Evolutionary conservation across 2,113 vertebrate genomes (phyloP).

Genomic region (Myiozetetes cayanensis): DNA sequence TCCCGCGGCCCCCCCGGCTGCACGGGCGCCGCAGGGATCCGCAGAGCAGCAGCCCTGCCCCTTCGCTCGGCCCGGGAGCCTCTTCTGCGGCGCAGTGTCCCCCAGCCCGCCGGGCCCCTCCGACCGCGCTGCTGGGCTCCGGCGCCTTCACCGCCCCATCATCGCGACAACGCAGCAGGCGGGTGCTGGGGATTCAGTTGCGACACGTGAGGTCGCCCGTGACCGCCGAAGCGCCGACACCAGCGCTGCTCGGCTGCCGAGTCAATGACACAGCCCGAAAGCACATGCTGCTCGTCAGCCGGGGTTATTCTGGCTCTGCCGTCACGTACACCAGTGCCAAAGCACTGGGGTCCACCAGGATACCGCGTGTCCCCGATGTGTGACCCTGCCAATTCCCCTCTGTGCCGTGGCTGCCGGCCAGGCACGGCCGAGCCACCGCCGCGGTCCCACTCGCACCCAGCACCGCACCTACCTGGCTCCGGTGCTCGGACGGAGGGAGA

Average conservation of each 20-base stretch:
- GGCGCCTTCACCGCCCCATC: neutral
- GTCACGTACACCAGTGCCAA: neutral
- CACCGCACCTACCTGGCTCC: constrained; percentile 38
- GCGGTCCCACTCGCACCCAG: neutral
- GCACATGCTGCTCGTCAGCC: accelerated
- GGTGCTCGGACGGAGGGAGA: neutral
- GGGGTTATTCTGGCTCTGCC: neutral
- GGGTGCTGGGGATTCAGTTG: neutral
- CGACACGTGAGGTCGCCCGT: neutral
- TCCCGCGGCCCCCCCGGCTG: neutral
- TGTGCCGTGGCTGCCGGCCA: neutral
- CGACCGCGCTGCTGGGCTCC: neutral
- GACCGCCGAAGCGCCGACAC: neutral
- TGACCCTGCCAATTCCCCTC: neutral
- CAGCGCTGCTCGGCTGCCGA: neutral
- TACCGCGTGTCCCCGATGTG: accelerated
- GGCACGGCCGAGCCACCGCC: neutral
- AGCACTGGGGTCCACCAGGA: neutral
- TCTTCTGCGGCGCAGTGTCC: neutral
- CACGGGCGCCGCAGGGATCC: constrained; percentile 20
- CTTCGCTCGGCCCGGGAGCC: constrained; percentile 6
- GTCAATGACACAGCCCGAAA: constrained; percentile 13
- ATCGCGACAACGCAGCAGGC: neutral
- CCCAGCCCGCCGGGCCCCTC: neutral
- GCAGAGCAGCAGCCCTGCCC: constrained; percentile 55